Percentiles rank a stretch among this genome's conserved stretches.
Conservation (phyloP, 2,797 vertebrate genomes). For the Silurus aristotelis region DNA sequence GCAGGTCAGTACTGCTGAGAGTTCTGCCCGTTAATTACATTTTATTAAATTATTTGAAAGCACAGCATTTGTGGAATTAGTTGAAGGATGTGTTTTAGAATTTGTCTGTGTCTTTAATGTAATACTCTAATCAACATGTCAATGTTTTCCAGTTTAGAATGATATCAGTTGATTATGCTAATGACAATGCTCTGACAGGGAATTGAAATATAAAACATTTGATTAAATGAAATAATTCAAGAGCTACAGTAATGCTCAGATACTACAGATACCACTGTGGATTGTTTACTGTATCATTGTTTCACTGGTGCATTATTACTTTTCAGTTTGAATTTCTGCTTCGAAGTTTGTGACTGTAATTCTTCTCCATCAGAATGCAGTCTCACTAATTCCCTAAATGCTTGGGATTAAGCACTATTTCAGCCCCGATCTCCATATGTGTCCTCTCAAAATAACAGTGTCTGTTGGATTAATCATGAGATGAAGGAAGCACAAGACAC, state of each 20-base stretch:
- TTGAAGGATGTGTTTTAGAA: neutral
- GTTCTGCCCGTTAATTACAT: neutral
- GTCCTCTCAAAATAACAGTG: constrained; percentile 64
- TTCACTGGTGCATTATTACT: too few species aligned
- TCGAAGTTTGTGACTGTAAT: constrained; percentile 41
- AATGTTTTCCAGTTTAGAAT: neutral
- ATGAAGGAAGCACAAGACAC: constrained; percentile 34
- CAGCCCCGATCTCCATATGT: constrained; percentile 76
- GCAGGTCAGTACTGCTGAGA: constrained; percentile 62
- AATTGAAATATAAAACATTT: neutral
- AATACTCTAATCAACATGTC: neutral
- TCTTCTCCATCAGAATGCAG: constrained; percentile 59
- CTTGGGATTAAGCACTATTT: constrained; percentile 76
- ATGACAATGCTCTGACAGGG: neutral
- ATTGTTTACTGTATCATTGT: neutral
- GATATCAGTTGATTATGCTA: neutral
- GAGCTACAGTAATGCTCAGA: neutral
- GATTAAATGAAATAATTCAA: neutral
- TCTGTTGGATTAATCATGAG: constrained; percentile 59
- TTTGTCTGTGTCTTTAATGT: neutral
- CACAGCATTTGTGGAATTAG: neutral
- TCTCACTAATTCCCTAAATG: constrained; percentile 74
- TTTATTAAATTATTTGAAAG: neutral
- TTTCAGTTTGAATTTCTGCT: neutral
- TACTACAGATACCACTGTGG: too few species aligned